Conservation (phyloP, 2,113 vertebrate genomes). For the Nematolebias whitei region DNA sequence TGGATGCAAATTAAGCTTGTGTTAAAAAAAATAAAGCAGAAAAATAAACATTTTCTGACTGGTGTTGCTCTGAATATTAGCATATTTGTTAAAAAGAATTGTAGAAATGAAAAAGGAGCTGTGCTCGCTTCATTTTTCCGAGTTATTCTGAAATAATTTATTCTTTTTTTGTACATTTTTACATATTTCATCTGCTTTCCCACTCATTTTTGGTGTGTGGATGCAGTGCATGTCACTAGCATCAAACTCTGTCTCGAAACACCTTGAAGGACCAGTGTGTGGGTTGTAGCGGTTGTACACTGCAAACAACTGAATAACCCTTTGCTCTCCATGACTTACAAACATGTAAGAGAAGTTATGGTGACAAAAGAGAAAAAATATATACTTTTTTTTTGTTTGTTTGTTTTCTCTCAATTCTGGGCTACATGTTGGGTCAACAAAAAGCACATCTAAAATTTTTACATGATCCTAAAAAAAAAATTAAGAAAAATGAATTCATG, state of each 20-base stretch:
- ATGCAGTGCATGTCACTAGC: constrained; percentile 7
- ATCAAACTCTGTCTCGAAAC: not conserved
- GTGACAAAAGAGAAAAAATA: not conserved
- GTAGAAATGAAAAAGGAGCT: constrained; percentile 4
- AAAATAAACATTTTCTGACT: not conserved
- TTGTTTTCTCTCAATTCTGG: not conserved
- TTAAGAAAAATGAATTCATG: too few relatives aligned
- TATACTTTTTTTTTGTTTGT: too few relatives aligned
- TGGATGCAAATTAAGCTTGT: constrained; percentile 11
- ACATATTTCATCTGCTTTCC: not conserved
- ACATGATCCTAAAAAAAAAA: not conserved
- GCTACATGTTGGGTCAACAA: not conserved
- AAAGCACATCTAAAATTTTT: not conserved
- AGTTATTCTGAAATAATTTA: not conserved
- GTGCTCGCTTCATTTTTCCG: not conserved
- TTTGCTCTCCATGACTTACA: not conserved
- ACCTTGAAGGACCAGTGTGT: not conserved
- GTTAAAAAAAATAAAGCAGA: not conserved
- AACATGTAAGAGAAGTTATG: not conserved
- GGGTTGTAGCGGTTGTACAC: not conserved
- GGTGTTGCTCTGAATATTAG: constrained; percentile 2
- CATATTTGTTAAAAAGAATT: constrained; percentile 13
- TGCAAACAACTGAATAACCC: constrained; percentile 2
- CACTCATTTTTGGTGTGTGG: not conserved
- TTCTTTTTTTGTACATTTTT: not conserved